These are phyloP conservation scores for Cacatua alba DNA, from an alignment of 2,113 vertebrate species.

Conservation along the genomic window DNA sequence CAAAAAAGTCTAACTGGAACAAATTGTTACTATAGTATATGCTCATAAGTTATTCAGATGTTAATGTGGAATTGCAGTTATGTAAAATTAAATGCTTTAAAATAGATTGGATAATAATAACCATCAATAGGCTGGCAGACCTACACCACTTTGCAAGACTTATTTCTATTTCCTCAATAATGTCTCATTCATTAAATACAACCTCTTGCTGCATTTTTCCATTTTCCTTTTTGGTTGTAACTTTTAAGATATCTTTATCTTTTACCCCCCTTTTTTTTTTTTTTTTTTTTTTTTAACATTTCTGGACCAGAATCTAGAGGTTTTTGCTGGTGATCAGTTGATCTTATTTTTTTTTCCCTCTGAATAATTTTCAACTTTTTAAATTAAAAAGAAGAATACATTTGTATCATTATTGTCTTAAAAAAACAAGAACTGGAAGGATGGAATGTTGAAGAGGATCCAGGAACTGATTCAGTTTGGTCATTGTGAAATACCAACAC, in stretches of 20 bases:
- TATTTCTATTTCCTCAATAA: not conserved
- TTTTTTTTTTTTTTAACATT: not conserved
- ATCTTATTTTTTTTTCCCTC: not conserved
- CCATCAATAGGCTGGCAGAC: not conserved
- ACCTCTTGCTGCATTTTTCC: rapidly evolving
- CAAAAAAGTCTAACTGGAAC: not conserved
- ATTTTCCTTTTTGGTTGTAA: not conserved
- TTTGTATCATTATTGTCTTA: not conserved
- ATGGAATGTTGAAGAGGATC: not conserved
- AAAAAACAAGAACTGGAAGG: not conserved
- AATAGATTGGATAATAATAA: not conserved
- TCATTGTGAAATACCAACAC: not conserved
- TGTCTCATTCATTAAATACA: not conserved
- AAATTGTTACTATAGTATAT: not conserved
- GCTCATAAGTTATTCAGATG: not conserved
- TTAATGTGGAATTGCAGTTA: not conserved
- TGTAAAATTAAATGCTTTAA: not conserved
- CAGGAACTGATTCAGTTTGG: not conserved
- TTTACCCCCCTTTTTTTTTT: not conserved
- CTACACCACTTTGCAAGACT: not conserved
- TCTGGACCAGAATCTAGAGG: not conserved
- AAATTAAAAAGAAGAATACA: not conserved
- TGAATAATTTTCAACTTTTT: not conserved
- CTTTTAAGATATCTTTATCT: not conserved
- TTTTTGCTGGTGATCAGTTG: not conserved